A percentile compares a stretch with the other conserved stretches of the same genome.
Evolutionary conservation across 1,140 invertebrate species (phyloP).

Genomic region (Caenorhabditis tropicalis): DNA sequence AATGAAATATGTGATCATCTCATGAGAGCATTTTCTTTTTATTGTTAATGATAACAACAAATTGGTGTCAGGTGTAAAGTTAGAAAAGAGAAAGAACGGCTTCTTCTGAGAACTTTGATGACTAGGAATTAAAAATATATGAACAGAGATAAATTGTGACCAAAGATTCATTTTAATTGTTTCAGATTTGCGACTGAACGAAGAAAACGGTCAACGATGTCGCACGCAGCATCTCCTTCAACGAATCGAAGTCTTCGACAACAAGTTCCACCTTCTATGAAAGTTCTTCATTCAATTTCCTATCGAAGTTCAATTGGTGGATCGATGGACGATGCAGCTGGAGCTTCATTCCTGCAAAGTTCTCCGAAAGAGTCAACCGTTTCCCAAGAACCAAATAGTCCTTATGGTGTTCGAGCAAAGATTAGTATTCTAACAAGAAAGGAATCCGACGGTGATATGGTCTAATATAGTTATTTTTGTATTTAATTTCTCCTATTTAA

Average conservation of each 20-base stretch:
- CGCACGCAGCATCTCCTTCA: constrained; percentile 48
- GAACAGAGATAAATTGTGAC: not conserved
- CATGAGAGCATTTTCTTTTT: not conserved
- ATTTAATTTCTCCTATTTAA: not conserved
- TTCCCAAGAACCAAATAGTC: constrained; percentile 32
- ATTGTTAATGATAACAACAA: not conserved
- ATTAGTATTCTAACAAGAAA: constrained; percentile 26
- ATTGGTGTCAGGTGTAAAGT: not conserved
- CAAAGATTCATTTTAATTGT: not conserved
- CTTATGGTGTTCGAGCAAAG: constrained; percentile 14
- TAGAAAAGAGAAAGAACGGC: not conserved
- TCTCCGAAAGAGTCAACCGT: constrained; percentile 19
- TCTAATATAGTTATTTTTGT: not conserved
- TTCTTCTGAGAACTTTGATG: constrained; percentile 23
- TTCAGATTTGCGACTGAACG: constrained; percentile 55
- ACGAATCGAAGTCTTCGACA: constrained; percentile 52
- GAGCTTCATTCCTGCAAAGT: constrained; percentile 11
- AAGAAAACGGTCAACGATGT: constrained; percentile 54
- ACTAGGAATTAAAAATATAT: not conserved
- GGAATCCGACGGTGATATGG: constrained; percentile 12
- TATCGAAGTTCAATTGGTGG: constrained; percentile 52
- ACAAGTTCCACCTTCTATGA: constrained; percentile 51
- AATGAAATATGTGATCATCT: constrained; percentile 2
- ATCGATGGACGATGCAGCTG: constrained; percentile 47
- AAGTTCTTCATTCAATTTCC: constrained; percentile 53